Conservation (phyloP, 1,140 invertebrate species). For the Phocides pigmalion region DNA sequence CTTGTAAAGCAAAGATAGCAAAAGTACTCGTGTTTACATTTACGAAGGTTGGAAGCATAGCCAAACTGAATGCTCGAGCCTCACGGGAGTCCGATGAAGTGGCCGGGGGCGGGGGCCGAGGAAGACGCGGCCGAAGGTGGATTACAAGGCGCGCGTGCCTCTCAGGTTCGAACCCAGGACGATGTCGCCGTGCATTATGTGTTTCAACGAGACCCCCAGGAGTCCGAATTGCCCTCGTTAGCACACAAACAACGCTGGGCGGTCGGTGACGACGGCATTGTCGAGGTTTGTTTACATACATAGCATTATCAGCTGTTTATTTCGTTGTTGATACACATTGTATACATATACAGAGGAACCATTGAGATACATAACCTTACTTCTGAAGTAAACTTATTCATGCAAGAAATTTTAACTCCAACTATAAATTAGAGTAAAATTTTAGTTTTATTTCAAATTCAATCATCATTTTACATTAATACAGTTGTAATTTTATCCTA, state of each 20-base stretch:
- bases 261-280: conserved; percentile 91
- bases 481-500: no score
- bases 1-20: conserved; percentile 51
- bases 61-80: conserved; percentile 83
- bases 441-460: no score
- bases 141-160: conserved; percentile 68
- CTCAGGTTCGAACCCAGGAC: conserved; percentile 88
- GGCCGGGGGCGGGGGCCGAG: conserved; percentile 80
- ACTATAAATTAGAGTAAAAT: no score
- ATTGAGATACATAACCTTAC: conserved; percentile 40
- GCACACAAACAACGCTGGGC: conserved; percentile 91
- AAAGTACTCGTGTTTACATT: conserved; percentile 64
- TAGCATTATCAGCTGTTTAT: conserved; percentile 32
- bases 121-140: conserved; percentile 79
- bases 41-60: conserved; percentile 59
- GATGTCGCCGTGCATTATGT: conserved; percentile 95
- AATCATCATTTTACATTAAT: no score
- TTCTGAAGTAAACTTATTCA: background rate
- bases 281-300: conserved; percentile 84
- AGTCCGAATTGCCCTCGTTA: conserved; percentile 89
- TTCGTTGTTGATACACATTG: conserved; percentile 3
- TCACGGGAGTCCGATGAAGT: conserved; percentile 84
- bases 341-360: background rate
- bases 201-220: conserved; percentile 91
- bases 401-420: background rate